Percentiles rank a stretch among this genome's conserved stretches.
phyloP scores from a whole-genome alignment of 2,888 invertebrate species.

The Pseudococcus longispinus region DNA sequence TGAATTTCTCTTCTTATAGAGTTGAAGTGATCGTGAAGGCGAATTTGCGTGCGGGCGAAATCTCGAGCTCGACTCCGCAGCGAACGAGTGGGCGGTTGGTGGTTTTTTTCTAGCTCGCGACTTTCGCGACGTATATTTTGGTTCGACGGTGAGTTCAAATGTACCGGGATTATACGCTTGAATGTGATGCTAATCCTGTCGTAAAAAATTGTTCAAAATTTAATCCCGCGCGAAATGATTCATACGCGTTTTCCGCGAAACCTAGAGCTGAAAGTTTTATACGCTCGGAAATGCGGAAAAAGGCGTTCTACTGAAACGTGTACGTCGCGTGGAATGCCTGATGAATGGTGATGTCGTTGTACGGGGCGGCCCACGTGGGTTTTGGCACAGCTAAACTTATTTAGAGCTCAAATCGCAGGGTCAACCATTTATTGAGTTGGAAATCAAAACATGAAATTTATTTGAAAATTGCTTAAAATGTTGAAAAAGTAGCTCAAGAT shows the following conservation, averaged over 20 bases:
- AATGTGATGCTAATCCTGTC: slow-evolving; percentile 24
- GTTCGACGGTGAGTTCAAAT: slow-evolving; percentile 22
- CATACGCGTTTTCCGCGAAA: slow-evolving; percentile 13
- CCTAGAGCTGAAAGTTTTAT: background rate
- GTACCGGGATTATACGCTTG: slow-evolving; percentile 14
- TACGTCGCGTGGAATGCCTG: background rate
- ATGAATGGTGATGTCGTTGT: no score
- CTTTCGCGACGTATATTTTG: background rate
- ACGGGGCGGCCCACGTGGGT: no score
- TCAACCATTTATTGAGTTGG: no score
- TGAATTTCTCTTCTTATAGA: slow-evolving; percentile 8
- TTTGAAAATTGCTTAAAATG: no score
- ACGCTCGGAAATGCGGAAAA: background rate
- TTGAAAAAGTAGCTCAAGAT: no score
- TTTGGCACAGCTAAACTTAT: no score
- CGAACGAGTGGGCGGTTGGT: background rate
- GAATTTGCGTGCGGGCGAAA: no score
- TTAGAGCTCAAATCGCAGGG: no score
- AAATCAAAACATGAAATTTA: no score
- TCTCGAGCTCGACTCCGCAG: no score
- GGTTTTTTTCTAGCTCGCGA: background rate
- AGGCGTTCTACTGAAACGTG: background rate
- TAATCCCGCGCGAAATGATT: slow-evolving; percentile 17
- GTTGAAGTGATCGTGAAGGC: background rate
- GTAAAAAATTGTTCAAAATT: slow-evolving; percentile 24